Percentiles rank a stretch among this genome's conserved stretches.
Evolutionary conservation across 2,113 vertebrate genomes (phyloP).

Genomic region (Notiomystis cincta): DNA sequence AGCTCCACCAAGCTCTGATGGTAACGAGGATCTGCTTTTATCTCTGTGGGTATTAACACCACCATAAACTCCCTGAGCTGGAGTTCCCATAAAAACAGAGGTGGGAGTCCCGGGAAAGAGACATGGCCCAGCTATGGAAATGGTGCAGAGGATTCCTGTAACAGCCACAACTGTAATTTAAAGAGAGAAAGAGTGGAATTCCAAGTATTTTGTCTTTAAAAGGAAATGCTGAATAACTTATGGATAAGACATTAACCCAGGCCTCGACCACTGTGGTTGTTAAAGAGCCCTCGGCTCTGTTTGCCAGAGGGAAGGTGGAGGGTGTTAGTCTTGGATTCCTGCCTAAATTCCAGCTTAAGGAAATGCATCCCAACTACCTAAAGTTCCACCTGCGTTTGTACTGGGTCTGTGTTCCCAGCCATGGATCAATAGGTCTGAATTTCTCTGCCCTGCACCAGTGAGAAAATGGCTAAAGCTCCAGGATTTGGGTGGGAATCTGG

Average conservation of each 20-base stretch:
- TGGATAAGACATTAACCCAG: slow-evolving; percentile 64
- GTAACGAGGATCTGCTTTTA: neutral
- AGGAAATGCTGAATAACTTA: slow-evolving; percentile 63
- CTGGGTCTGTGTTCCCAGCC: neutral
- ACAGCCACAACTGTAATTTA: slow-evolving; percentile 1
- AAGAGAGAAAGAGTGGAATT: slow-evolving; percentile 48
- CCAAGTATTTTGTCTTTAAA: slow-evolving; percentile 68
- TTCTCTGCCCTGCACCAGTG: neutral
- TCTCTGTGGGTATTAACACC: neutral
- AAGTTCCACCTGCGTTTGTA: neutral
- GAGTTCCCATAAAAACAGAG: slow-evolving; percentile 32
- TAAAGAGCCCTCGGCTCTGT: slow-evolving; percentile 46
- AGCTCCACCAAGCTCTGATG: neutral
- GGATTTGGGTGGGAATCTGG: neutral
- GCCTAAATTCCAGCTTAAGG: slow-evolving; percentile 48
- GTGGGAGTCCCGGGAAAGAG: neutral
- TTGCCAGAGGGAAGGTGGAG: neutral
- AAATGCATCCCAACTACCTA: slow-evolving; percentile 12
- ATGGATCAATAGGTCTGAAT: neutral
- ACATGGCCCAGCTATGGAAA: slow-evolving; percentile 29
- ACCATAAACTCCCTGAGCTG: neutral
- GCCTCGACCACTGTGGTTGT: neutral
- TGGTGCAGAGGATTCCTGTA: neutral
- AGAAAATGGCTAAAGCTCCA: neutral
- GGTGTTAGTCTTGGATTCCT: slow-evolving; percentile 48